These are phyloP conservation scores for Harmothoe impar DNA, from an alignment of 2,888 invertebrate species.

Conservation along the genomic window DNA sequence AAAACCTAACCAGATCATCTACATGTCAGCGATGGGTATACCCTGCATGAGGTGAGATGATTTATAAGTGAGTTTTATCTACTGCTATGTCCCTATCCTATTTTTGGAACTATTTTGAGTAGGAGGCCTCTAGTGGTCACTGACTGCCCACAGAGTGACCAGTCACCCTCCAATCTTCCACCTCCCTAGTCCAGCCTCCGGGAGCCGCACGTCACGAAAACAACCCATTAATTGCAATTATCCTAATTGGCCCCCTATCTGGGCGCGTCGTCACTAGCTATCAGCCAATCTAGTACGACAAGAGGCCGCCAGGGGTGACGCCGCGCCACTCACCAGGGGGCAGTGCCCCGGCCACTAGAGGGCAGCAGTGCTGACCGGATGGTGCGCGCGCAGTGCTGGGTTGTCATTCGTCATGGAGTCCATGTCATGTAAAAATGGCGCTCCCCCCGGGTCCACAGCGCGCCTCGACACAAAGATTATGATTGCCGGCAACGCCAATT, in stretches of 20 bases:
- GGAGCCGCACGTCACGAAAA: constrained; percentile 15
- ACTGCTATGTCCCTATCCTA: too few species aligned
- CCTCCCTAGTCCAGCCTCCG: neutral
- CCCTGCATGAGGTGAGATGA: too few species aligned
- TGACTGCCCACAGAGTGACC: neutral
- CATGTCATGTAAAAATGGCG: neutral
- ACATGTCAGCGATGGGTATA: too few species aligned
- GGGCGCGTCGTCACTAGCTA: constrained; percentile 8
- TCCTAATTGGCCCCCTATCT: constrained; percentile 45
- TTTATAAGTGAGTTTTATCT: too few species aligned
- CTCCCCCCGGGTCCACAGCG: neutral
- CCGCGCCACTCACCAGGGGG: constrained; percentile 22
- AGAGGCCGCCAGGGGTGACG: constrained; percentile 31
- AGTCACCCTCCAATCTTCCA: neutral
- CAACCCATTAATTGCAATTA: constrained; percentile 46
- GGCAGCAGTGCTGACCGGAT: neutral
- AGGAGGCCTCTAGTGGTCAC: neutral
- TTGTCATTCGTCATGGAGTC: constrained; percentile 4
- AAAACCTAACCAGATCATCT: too few species aligned
- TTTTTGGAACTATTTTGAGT: too few species aligned
- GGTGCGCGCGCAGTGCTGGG: neutral
- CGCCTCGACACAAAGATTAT: neutral
- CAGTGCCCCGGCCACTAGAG: neutral
- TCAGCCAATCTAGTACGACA: constrained; percentile 49
- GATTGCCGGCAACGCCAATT: constrained; percentile 28